Evolutionary conservation across 2,797 vertebrate species (phyloP).

Genomic region (Rousettus madagascariensis): DNA sequence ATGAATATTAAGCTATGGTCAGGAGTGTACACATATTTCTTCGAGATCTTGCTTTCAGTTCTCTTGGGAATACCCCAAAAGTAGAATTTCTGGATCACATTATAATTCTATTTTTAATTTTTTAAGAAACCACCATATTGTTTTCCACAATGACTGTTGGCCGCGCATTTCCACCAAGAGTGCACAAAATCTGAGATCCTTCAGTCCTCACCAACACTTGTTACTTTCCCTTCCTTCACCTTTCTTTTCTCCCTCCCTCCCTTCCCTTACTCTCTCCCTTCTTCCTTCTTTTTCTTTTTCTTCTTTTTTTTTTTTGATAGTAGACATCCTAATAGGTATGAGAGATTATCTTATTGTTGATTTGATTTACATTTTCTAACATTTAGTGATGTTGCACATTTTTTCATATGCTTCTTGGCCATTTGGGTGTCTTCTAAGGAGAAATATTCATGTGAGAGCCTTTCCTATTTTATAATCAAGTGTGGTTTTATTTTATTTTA

Average conservation of each 20-base stretch:
- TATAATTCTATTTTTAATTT: background rate
- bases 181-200: background rate
- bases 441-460: background rate
- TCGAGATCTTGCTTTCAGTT: background rate
- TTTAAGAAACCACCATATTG: background rate
- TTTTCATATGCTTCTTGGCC: background rate
- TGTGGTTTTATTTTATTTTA: too few species aligned
- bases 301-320: background rate
- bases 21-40: background rate
- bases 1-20: background rate
- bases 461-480: background rate
- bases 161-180: background rate
- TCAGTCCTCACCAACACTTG: background rate
- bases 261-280: too few species aligned
- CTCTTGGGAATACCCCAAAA: background rate
- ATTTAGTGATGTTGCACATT: background rate
- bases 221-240: background rate
- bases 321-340: background rate
- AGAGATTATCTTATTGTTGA: background rate
- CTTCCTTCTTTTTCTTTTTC: background rate
- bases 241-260: too few species aligned
- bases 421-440: background rate
- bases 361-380: background rate
- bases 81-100: background rate
- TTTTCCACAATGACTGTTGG: background rate